These are phyloP conservation scores for Rotaria socialis DNA, from an alignment of 2,888 invertebrate species.

Conservation along the genomic window DNA sequence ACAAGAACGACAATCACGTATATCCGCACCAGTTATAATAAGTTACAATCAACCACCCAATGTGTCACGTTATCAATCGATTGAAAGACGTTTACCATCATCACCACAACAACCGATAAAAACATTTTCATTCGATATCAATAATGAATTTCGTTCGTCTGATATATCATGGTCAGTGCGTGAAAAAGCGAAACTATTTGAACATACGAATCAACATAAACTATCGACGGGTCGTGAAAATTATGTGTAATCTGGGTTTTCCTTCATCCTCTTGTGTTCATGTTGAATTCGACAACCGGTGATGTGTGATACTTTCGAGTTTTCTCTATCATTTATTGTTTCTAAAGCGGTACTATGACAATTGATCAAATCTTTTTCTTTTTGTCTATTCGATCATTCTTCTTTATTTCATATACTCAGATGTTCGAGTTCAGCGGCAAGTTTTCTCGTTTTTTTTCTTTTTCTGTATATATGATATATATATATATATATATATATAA, in stretches of 20 bases:
- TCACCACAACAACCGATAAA: background rate
- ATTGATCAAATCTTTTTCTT: background rate
- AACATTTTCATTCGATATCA: background rate
- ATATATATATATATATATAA: background rate
- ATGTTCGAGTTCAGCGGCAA: background rate
- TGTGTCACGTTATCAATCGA: constrained; percentile 34
- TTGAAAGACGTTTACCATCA: background rate
- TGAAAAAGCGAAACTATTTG: constrained; percentile 10
- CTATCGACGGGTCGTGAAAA: constrained; percentile 22
- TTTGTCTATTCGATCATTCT: background rate
- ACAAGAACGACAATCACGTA: constrained; percentile 15
- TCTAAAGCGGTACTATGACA: background rate
- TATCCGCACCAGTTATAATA: background rate
- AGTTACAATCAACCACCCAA: background rate
- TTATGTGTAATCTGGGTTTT: background rate
- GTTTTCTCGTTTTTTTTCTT: background rate
- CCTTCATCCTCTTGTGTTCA: background rate
- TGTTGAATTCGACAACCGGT: background rate
- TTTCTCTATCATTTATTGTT: background rate
- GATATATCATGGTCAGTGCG: background rate
- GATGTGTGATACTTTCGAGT: constrained; percentile 19
- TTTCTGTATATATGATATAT: background rate
- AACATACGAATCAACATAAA: constrained; percentile 5
- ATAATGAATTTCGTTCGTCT: background rate
- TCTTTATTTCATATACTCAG: background rate